These are phyloP conservation scores for Gerris lacustris DNA, from an alignment of 2,888 invertebrate genomes.

Conservation along the genomic window DNA sequence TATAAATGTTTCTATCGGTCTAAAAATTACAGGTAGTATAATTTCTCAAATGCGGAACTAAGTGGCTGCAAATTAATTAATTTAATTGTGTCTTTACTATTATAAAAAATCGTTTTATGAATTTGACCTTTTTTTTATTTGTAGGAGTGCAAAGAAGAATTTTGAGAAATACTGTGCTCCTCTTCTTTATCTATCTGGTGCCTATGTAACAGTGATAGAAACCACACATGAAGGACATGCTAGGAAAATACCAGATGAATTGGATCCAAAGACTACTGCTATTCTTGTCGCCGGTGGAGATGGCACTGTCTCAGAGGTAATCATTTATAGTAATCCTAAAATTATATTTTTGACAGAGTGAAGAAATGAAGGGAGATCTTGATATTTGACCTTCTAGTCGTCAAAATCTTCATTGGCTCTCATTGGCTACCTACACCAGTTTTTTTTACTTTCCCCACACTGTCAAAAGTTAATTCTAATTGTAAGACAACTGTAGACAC, in stretches of 20 bases:
- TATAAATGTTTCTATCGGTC: no score
- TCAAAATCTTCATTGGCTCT: no score
- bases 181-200: slow-evolving; percentile 78
- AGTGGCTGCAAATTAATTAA: no score
- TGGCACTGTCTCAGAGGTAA: slow-evolving; percentile 80
- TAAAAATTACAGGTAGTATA: no score
- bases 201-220: slow-evolving; percentile 59
- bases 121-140: slow-evolving; percentile 14
- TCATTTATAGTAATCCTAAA: not conserved
- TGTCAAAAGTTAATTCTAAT: no score
- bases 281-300: slow-evolving; percentile 89
- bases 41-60: no score
- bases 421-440: no score
- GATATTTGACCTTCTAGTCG: not conserved
- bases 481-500: no score
- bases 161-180: slow-evolving; percentile 90
- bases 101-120: no score
- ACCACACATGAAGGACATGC: slow-evolving; percentile 85
- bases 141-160: slow-evolving; percentile 44
- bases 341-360: not conserved
- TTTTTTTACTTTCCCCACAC: no score
- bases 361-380: not conserved
- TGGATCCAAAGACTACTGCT: slow-evolving; percentile 65
- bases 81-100: no score
- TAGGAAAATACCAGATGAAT: slow-evolving; percentile 60